Conservation (phyloP, 2,113 vertebrate genomes). For the Mirounga angustirostris region DNA sequence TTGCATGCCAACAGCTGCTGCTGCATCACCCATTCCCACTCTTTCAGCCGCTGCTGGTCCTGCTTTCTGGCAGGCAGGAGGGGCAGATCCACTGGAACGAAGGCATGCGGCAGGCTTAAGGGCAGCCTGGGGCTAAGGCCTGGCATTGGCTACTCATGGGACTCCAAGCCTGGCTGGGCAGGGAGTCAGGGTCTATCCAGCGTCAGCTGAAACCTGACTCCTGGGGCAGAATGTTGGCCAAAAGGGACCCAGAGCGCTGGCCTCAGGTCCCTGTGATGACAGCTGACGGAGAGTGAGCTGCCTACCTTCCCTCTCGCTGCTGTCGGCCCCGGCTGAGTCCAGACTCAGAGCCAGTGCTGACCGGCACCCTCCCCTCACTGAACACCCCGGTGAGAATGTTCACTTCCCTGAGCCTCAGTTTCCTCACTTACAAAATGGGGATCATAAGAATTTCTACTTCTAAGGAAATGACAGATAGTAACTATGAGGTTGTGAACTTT, state of each 20-base stretch:
- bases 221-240: not conserved
- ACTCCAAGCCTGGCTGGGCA: not conserved
- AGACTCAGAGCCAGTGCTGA: not conserved
- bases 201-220: constrained; percentile 39
- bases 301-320: not conserved
- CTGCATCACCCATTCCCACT: not conserved
- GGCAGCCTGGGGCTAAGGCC: not conserved
- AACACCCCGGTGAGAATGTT: not conserved
- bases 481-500: not conserved
- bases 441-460: not conserved
- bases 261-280: not conserved
- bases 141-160: constrained; percentile 8
- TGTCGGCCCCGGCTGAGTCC: not conserved
- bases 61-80: not conserved
- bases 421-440: not conserved
- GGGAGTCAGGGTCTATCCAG: not conserved
- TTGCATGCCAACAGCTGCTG: not conserved
- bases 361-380: not conserved
- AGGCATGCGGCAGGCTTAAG: not conserved
- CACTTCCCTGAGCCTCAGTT: not conserved
- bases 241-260: not conserved
- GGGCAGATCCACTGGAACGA: constrained; percentile 39
- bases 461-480: not conserved
- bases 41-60: not conserved
- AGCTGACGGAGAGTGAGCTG: not conserved